Evolutionary conservation across 1,140 invertebrate species (phyloP).

Genomic region (Lordiphosa stackelbergi): DNA sequence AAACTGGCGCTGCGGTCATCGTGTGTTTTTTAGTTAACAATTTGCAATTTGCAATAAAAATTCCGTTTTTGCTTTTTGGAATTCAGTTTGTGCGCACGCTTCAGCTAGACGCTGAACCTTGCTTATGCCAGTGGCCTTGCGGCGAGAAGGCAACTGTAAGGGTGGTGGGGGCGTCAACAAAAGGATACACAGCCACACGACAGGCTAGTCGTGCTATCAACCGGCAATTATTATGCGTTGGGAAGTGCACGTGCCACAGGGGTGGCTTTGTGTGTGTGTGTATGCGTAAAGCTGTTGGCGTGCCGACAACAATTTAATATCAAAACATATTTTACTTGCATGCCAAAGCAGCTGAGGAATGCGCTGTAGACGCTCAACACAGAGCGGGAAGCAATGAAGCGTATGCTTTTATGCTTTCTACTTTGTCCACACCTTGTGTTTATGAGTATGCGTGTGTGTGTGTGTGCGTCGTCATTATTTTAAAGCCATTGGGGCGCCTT

Average conservation of each 20-base stretch:
- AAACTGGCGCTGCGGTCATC: slow-evolving; percentile 18
- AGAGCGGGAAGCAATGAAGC: slow-evolving; percentile 25
- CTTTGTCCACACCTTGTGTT: not conserved
- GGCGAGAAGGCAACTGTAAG: slow-evolving; percentile 3
- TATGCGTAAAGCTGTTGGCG: slow-evolving; percentile 24
- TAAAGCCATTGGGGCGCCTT: slow-evolving; percentile 54
- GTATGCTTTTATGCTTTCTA: not conserved
- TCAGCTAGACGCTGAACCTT: slow-evolving; percentile 17
- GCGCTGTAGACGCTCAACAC: slow-evolving; percentile 41
- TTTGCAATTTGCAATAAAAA: slow-evolving; percentile 76
- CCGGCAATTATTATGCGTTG: slow-evolving; percentile 70
- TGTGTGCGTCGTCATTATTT: slow-evolving; percentile 48
- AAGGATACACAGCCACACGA: slow-evolving; percentile 45
- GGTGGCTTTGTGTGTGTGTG: not conserved
- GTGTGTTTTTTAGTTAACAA: slow-evolving; percentile 65
- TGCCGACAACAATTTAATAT: slow-evolving; percentile 73
- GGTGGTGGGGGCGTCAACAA: slow-evolving; percentile 12
- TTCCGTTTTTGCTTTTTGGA: slow-evolving; percentile 72
- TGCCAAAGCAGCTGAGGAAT: slow-evolving; percentile 67
- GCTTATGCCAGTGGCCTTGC: slow-evolving; percentile 11
- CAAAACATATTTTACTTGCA: slow-evolving; percentile 74
- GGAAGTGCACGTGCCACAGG: slow-evolving; percentile 31
- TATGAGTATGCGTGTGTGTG: not conserved
- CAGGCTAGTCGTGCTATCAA: slow-evolving; percentile 41
- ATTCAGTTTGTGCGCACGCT: slow-evolving; percentile 47